Evolutionary conservation across 2,797 vertebrate species (phyloP), one percentile per base, ranked within the genome.

Genomic region (Chiroxiphia lanceolata): DNA sequence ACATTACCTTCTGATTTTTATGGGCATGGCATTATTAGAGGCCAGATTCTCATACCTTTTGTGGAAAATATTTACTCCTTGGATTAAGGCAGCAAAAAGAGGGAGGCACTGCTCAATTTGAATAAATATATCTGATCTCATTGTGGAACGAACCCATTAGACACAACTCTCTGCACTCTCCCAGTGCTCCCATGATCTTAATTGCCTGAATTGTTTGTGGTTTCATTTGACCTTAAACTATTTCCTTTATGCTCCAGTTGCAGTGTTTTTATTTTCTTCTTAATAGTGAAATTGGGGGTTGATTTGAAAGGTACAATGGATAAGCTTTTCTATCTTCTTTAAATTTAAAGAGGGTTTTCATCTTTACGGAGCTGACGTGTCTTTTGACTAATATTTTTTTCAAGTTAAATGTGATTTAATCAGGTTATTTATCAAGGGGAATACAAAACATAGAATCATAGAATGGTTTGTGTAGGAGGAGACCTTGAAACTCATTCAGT

Each of bases 191-290:
- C 40, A 15, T 83, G 93, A 78, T 78, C 65, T 65, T 83, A 90
- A 91, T 81, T 81, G 69, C 42, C 54, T 47, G 47, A 78, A 68
- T 88, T 93, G 60, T 88, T 89, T 77, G 57, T 7, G 3, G 38
- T 75, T 92, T 79, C 61, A 34, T 91, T 86, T 96, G 72, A 91
- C 90, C 91, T 95, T 67, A 78, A 71, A 91, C 33, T 83, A 6
- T 88, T 91, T 74, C 31, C 9, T 54, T 78, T 83, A 51, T 91
- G 82, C 79, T 89, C 18, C 79, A 83, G 57, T 48, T 86, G 69
- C 61, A 33, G 20, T 38, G 63, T 36, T 90, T 93, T 83, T 47
- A 33, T 92, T 95, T 93, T 36, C 31, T 60, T 81, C 45, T 59
- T 78, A 70, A 22, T 5, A n/a, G 54, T 33, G 57, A 88, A 82